These are phyloP conservation scores for Otolemur garnettii DNA, from an alignment of 2,113 vertebrate genomes.

Conservation along the genomic window DNA sequence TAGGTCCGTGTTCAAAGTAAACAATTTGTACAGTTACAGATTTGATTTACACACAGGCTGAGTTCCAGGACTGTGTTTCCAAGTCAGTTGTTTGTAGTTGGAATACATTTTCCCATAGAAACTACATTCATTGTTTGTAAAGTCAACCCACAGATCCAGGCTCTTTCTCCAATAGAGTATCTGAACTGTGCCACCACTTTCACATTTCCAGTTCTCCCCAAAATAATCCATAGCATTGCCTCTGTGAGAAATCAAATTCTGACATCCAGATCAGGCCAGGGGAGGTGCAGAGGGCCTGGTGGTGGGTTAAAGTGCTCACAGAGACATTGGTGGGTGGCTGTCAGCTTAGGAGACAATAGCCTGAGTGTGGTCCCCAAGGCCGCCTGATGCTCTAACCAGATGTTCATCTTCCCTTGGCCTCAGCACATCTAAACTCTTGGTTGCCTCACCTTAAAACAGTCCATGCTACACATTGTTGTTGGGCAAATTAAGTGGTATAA, in stretches of 20 bases:
- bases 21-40: neutral
- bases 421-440: neutral
- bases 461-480: neutral
- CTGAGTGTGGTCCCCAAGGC: neutral
- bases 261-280: too few relatives aligned
- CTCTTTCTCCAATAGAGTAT: neutral
- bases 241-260: neutral
- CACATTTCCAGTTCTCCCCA: neutral
- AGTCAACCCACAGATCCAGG: neutral
- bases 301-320: neutral
- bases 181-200: accelerated
- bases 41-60: neutral
- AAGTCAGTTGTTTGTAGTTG: neutral
- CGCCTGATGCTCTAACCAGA: neutral
- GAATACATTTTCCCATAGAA: neutral
- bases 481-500: too few relatives aligned
- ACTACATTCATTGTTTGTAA: neutral
- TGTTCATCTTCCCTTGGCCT: neutral
- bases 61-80: neutral
- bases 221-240: neutral
- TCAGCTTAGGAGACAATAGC: neutral
- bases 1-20: neutral
- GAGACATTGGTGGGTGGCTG: neutral
- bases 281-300: neutral
- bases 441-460: neutral